Evolutionary conservation across 2,797 vertebrate species (phyloP).

Genomic region (Ibycter americanus): DNA sequence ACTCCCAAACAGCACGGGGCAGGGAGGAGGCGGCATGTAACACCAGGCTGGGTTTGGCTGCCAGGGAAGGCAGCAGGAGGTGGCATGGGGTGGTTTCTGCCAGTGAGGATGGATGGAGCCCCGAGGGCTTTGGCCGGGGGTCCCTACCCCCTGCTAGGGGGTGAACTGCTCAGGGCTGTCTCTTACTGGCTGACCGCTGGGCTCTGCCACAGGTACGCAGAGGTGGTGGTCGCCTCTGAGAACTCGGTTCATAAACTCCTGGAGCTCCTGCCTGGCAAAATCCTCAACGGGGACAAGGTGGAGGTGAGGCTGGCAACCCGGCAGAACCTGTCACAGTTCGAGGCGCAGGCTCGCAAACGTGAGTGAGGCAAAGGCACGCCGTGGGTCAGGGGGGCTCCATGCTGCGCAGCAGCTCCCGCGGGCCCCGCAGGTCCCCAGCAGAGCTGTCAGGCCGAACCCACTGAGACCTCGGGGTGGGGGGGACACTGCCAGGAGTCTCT

Average conservation of each 20-base stretch:
- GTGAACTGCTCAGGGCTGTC: background rate
- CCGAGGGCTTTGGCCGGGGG: too few relatives aligned
- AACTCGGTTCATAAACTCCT: slow-evolving; percentile 87
- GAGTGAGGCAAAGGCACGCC: slow-evolving; percentile 62
- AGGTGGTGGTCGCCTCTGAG: slow-evolving; percentile 89
- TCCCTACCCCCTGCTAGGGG: background rate
- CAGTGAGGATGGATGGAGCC: background rate
- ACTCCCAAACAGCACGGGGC: background rate
- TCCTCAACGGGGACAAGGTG: slow-evolving; percentile 87
- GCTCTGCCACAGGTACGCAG: slow-evolving; percentile 81
- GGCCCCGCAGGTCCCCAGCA: background rate
- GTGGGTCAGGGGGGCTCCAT: background rate
- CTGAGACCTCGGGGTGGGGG: background rate
- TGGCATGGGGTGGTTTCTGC: background rate
- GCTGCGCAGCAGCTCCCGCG: background rate
- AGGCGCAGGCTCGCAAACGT: slow-evolving; percentile 92
- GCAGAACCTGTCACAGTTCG: slow-evolving; percentile 88
- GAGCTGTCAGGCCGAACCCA: slow-evolving; percentile 8
- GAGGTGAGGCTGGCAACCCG: slow-evolving; percentile 88
- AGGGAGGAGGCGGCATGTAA: rapidly evolving
- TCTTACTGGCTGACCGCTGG: background rate
- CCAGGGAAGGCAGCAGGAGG: background rate
- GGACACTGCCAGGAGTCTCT: background rate
- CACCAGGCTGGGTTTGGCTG: background rate
- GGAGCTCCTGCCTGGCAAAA: slow-evolving; percentile 86